These are phyloP conservation scores for Lagodon rhomboides DNA, from an alignment of 2,797 vertebrate species.

Conservation along the genomic window DNA sequence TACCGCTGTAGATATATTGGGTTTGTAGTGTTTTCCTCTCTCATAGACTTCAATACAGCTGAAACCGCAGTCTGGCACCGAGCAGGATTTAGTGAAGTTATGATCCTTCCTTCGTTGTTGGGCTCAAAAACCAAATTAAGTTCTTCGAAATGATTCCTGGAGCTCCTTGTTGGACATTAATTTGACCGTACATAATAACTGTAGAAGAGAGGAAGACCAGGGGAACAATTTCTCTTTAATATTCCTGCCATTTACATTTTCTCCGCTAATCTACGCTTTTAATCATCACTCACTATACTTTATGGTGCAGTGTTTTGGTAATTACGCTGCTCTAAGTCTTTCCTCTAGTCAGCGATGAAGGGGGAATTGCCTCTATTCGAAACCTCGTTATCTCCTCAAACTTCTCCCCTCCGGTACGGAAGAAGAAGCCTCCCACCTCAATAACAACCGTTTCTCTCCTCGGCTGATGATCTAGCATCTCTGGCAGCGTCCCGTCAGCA, in stretches of 20 bases:
- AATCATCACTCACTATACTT: constrained; percentile 11
- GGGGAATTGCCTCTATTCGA: constrained; percentile 1
- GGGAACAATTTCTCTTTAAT: constrained; percentile 10
- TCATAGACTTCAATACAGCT: too few species aligned
- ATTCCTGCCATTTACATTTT: constrained; percentile 5
- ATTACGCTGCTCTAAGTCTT: constrained; percentile 14
- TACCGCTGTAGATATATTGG: too few species aligned
- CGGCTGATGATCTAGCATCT: constrained; percentile 47
- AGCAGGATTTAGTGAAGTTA: too few species aligned
- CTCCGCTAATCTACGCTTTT: constrained; percentile 6
- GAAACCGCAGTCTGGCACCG: too few species aligned
- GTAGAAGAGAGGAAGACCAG: neutral
- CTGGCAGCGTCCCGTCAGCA: constrained; percentile 31
- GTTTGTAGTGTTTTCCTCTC: neutral
- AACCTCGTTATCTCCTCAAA: constrained; percentile 19
- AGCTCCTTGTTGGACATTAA: neutral
- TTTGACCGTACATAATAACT: constrained; percentile 6
- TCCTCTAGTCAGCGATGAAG: neutral
- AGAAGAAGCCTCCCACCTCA: constrained; percentile 21
- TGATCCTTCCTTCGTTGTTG: too few species aligned
- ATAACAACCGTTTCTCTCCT: constrained; percentile 42
- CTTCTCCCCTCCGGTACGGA: neutral
- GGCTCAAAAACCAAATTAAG: constrained; percentile 1
- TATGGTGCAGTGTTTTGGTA: constrained; percentile 6
- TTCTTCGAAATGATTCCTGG: neutral